phyloP scores from a whole-genome alignment of 2,888 invertebrate genomes.

The Emmelina monodactyla region DNA sequence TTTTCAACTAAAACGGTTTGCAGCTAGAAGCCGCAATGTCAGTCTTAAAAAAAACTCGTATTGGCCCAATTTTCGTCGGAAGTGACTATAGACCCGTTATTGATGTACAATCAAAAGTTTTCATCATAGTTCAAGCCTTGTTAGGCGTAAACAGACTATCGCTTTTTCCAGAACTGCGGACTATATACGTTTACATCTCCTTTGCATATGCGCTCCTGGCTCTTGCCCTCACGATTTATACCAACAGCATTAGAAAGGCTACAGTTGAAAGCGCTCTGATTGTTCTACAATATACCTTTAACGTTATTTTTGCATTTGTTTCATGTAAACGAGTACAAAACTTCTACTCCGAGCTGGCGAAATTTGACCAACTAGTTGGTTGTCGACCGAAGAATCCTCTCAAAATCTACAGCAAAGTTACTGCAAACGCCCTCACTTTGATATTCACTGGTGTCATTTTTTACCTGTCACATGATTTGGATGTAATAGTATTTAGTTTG shows the following conservation, averaged over 20 bases:
- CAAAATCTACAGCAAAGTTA: conserved; percentile 23
- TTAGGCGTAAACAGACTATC: background rate
- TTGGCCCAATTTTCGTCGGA: too few species aligned
- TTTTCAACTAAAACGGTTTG: too few species aligned
- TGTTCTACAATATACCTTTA: conserved; percentile 19
- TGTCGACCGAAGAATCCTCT: conserved; percentile 24
- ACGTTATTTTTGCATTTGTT: conserved; percentile 20
- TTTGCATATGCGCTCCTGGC: background rate
- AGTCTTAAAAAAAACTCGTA: too few species aligned
- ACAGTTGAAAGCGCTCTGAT: conserved; percentile 8
- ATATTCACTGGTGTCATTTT: conserved; percentile 8
- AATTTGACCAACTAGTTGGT: conserved; percentile 28
- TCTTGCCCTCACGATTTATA: background rate
- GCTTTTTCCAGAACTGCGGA: background rate
- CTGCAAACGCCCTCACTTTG: conserved; percentile 18
- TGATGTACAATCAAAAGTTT: background rate
- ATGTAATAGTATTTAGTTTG: conserved; percentile 4
- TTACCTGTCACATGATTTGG: conserved; percentile 10
- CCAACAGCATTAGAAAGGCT: background rate
- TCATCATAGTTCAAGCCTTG: background rate
- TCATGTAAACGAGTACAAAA: conserved; percentile 23
- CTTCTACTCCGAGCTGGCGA: conserved; percentile 26
- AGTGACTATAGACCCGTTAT: background rate
- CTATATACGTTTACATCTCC: background rate
- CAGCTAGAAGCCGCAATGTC: too few species aligned